These are phyloP conservation scores for Aphaenogaster floridana DNA, from an alignment of 1,140 invertebrate genomes.

Conservation along the genomic window DNA sequence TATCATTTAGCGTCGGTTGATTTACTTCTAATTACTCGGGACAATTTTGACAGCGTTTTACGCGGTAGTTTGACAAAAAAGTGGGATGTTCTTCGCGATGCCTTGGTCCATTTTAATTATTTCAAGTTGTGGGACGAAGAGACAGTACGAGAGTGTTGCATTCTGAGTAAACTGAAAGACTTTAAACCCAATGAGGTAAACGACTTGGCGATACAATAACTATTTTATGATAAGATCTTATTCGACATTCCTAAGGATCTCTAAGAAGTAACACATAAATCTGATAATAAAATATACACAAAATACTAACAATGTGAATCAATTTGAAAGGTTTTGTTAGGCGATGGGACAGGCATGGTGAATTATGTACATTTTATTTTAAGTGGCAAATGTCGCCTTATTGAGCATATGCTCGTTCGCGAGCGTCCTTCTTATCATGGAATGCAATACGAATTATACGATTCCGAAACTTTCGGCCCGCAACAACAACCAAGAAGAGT, in stretches of 20 bases:
- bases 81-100: slow-evolving; percentile 88
- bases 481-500: neutral
- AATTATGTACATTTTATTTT: slow-evolving; percentile 90
- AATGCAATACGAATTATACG: slow-evolving; percentile 86
- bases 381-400: slow-evolving; percentile 88
- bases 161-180: slow-evolving; percentile 88
- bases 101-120: slow-evolving; percentile 89
- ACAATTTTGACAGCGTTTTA: slow-evolving; percentile 88
- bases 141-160: slow-evolving; percentile 88
- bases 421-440: slow-evolving; percentile 80
- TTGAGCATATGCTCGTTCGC: slow-evolving; percentile 88
- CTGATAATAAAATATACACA: slow-evolving; percentile 47
- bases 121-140: slow-evolving; percentile 89
- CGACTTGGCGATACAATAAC: neutral
- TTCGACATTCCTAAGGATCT: neutral
- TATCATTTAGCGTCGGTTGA: slow-evolving; percentile 86
- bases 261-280: neutral
- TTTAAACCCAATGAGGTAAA: slow-evolving; percentile 87
- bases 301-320: slow-evolving; percentile 46
- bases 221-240: slow-evolving; percentile 18
- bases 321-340: slow-evolving; percentile 85
- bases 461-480: slow-evolving; percentile 73
- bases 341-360: slow-evolving; percentile 88
- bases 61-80: slow-evolving; percentile 87
- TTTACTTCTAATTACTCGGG: slow-evolving; percentile 86